Evolutionary conservation across 2,113 vertebrate genomes (phyloP).

Genomic region (Mirza zaza): DNA sequence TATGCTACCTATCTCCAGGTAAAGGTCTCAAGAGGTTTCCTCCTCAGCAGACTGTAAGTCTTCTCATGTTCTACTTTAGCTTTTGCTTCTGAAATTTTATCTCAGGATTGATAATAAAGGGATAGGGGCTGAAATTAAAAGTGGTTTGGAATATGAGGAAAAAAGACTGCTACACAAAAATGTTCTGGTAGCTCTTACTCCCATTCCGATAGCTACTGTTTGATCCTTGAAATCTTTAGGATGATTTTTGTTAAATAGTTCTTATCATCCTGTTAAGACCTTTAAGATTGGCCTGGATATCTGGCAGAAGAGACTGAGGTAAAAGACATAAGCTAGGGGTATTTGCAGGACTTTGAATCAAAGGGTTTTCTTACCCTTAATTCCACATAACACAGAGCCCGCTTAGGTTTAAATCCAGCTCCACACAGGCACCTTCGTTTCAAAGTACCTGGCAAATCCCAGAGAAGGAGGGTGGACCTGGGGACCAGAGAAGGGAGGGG

Average conservation of each 20-base stretch:
- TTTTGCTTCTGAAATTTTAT: neutral
- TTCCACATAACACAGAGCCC: neutral
- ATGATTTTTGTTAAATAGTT: neutral
- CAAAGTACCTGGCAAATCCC: neutral
- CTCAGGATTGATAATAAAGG: neutral
- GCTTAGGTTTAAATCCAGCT: neutral
- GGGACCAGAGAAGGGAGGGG: neutral
- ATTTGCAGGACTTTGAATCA: neutral
- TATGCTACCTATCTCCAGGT: neutral
- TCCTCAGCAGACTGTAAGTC: neutral
- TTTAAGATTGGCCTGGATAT: neutral
- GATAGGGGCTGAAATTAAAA: neutral
- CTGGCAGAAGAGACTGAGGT: neutral
- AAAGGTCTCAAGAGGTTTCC: neutral
- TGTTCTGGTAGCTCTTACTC: neutral
- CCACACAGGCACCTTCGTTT: neutral
- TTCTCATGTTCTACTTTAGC: neutral
- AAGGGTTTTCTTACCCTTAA: neutral
- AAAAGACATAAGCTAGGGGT: slow-evolving; percentile 10
- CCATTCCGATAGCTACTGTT: neutral
- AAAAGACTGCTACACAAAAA: neutral
- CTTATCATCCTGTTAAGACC: neutral
- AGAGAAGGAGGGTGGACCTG: neutral
- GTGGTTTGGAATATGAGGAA: neutral
- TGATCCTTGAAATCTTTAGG: neutral